Base-by-base conservation (phyloP, 2,797 vertebrate species). In the Chaunax sp. region DNA sequence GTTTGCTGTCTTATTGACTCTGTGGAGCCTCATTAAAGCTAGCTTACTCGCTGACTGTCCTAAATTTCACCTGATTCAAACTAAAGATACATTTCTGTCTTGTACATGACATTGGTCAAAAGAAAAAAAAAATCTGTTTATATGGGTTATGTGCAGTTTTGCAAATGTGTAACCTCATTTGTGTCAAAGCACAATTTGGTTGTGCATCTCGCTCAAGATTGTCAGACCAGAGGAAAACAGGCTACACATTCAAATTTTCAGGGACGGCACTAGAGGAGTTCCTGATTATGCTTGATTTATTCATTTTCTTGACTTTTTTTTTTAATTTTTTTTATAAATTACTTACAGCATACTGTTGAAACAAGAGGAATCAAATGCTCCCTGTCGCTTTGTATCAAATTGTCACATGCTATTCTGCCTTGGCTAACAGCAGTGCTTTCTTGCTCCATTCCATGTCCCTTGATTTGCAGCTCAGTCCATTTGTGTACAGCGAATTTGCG, bases 401-500 rank as follows among this genome's bases (percentile, higher is more conserved):
- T n/a, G n/a, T n/a, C n/a, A n/a, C n/a, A n/a, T n/a, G n/a, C n/a
- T n/a, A n/a, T n/a, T n/a, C n/a, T n/a, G n/a, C n/a, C n/a, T n/a
- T n/a, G n/a, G n/a, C n/a, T n/a, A n/a, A n/a, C n/a, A n/a, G n/a
- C n/a, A n/a, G n/a, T n/a, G n/a, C 47, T n/a, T 20, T 44, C 11
- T 56, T 18, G 46, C 7, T 44, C 28, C 4, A 3, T 69, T 50
- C 6, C 59, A 5, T 59, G 6, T 59, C 16, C 11, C n/a, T 81
- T 8, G 2, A 20, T 73, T 69, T 84, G 69, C 94, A 99, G 98
- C 96, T 99, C 89, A 99, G 97, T 93, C 98, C 98, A 70, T 99
- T 99, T 88, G 98, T 99, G 89, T 99, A 99, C 96, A 98, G 98
- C 61, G 98, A 99, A 92, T 99, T 99, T 93, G 97, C 98, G 43